Evolutionary conservation across 2,888 invertebrate genomes (phyloP).

Genomic region (Drosophila tripunctata): DNA sequence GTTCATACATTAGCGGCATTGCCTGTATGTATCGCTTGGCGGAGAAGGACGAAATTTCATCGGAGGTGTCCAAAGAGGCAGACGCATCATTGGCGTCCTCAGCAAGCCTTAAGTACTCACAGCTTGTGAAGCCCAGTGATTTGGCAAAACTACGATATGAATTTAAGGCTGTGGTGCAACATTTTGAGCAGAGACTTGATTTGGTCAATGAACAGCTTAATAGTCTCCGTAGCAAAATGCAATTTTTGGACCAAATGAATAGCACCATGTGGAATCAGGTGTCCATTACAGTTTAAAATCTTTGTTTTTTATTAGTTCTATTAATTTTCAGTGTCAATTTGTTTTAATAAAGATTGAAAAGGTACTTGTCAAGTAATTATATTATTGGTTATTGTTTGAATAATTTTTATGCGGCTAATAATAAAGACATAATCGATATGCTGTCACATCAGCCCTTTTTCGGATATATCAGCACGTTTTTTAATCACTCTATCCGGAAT

Average conservation of each 20-base stretch:
- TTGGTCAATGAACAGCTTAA: conserved; percentile 46
- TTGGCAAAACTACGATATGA: conserved; percentile 69
- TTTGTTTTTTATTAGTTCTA: not conserved
- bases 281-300: conserved; percentile 59
- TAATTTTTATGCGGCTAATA: too few species aligned
- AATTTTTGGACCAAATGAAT: conserved; percentile 67
- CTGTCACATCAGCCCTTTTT: too few species aligned
- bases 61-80: not conserved
- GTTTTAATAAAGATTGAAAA: too few species aligned
- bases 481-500: too few species aligned
- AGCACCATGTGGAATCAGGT: conserved; percentile 74
- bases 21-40: conserved; percentile 80
- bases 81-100: not conserved
- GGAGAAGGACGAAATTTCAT: conserved; percentile 26
- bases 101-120: conserved; percentile 31
- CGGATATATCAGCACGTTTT: too few species aligned
- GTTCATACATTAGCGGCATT: conserved; percentile 77
- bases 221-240: conserved; percentile 64
- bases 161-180: conserved; percentile 70
- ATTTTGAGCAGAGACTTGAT: conserved; percentile 77
- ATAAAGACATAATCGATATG: too few species aligned
- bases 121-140: conserved; percentile 30
- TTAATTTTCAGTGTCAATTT: too few species aligned
- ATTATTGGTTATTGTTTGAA: too few species aligned
- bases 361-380: too few species aligned